A percentile compares a stretch with the other conserved stretches of the same genome.
These are phyloP conservation scores for Aepyceros melampus DNA, from an alignment of 2,113 vertebrate species.

Conservation along the genomic window DNA sequence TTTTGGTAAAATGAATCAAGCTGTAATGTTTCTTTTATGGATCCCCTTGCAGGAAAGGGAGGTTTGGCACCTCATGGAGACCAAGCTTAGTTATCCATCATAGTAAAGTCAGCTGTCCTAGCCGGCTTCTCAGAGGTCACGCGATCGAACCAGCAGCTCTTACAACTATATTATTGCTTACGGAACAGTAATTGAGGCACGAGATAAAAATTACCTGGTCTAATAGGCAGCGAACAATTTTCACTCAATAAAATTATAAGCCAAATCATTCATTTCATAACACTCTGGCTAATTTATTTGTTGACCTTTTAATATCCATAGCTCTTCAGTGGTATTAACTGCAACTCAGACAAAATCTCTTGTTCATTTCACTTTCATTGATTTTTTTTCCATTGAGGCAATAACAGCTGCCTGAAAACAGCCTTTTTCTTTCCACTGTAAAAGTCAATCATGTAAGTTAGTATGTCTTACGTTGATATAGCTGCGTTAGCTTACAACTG, in stretches of 20 bases:
- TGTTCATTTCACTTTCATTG: slow-evolving; percentile 97
- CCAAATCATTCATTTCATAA: slow-evolving; percentile 87
- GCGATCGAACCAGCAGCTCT: slow-evolving; percentile 91
- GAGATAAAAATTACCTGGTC: slow-evolving; percentile 84
- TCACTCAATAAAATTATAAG: slow-evolving; percentile 86
- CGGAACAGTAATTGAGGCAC: slow-evolving; percentile 89
- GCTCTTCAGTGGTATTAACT: slow-evolving; percentile 90
- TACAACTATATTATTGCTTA: slow-evolving; percentile 95
- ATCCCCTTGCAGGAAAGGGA: slow-evolving; percentile 75
- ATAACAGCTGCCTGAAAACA: slow-evolving; percentile 93
- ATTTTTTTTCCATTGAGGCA: slow-evolving; percentile 94
- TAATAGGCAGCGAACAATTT: slow-evolving; percentile 84
- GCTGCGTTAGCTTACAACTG: slow-evolving; percentile 71
- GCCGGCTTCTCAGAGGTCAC: slow-evolving; percentile 91
- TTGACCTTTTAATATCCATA: slow-evolving; percentile 88
- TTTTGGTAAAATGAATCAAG: slow-evolving; percentile 84
- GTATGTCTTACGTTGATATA: slow-evolving; percentile 73
- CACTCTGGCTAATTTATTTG: slow-evolving; percentile 85
- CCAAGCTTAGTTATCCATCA: slow-evolving; percentile 94
- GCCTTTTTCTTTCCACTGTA: slow-evolving; percentile 90
- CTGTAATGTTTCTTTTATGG: slow-evolving; percentile 83
- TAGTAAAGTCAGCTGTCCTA: slow-evolving; percentile 91
- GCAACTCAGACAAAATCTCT: slow-evolving; percentile 87
- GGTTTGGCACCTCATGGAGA: slow-evolving; percentile 82
- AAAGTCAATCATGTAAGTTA: slow-evolving; percentile 89